Conservation (phyloP, 2,113 vertebrate genomes). For the Carassius carassius region DNA sequence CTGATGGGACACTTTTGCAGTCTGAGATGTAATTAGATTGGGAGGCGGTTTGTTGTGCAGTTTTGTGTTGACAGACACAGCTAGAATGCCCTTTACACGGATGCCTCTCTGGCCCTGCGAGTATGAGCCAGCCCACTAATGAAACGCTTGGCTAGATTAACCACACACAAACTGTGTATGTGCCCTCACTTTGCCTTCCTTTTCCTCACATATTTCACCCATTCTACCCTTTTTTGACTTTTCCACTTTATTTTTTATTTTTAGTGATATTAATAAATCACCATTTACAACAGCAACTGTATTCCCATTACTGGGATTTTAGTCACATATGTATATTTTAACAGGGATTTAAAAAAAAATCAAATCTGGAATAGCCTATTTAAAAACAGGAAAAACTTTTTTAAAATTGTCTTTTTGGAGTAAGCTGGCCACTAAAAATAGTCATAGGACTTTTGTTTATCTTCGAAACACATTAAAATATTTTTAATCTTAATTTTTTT, state of each 20-base stretch:
- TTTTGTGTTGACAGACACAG: slow-evolving; percentile 32
- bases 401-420: no score
- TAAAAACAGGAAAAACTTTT: no score
- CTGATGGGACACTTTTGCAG: not conserved
- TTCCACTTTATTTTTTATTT: not conserved
- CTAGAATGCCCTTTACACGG: not conserved
- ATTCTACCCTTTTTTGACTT: not conserved
- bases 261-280: not conserved
- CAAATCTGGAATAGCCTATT: no score
- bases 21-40: slow-evolving; percentile 26
- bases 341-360: not conserved
- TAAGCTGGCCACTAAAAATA: no score
- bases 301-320: not conserved
- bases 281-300: not conserved
- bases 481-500: no score
- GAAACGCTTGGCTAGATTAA: slow-evolving; percentile 37
- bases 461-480: no score
- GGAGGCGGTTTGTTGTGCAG: slow-evolving; percentile 25
- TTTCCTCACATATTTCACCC: not conserved
- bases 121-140: slow-evolving; percentile 16
- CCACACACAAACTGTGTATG: slow-evolving; percentile 11
- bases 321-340: not conserved
- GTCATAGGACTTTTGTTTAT: no score
- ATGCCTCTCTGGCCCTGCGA: not conserved
- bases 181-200: not conserved